Evolutionary conservation across 2,888 invertebrate genomes (phyloP), one percentile per base, ranked within the genome.

Genomic region (Neoascia interrupta): DNA sequence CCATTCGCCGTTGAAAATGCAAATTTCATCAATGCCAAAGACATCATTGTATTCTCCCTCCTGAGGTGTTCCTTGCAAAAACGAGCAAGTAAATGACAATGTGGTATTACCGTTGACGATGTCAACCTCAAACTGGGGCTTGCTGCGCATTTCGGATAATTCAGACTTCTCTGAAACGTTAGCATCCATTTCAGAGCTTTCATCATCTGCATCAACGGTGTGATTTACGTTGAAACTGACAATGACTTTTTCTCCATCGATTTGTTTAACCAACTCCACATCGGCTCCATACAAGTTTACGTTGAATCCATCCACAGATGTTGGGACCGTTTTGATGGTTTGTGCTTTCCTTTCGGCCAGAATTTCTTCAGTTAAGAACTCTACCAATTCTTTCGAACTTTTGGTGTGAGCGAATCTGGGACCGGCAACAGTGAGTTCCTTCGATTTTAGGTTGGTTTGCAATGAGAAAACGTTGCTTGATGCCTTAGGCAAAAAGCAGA

Each of bases 181-280:
- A 1, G 90, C 90, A 82, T 93, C 92, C 1, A 92, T 81, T 68
- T 93, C 93, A 1, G 93, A 91, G 13, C 43, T 68, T 47, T 93
- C 94, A 3, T 91, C 85, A 54, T 96, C 96, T 0, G 95, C 91
- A 86, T 97, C 97, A 0, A 98, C 97, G 0, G 97, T 95, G 88
- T 98, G 97, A 88, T 98, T 99, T 0, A 99, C 95, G 87, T 97
- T 98, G 88, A 98, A 95, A 63, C 92, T 93, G 41, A 98, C 92
- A 53, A 91, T 91, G 79, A 97, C 91, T 81, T 90, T 91, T 90
- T 96, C 96, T 84, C 92, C 91, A 45, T 91, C 92, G 2, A 90
- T 85, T 83, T 92, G 89, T 89, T 95, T 99, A 83, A 91, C 91
- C 69, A 99, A 90, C 21, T 93, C 93, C 2, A 99, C 94, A 86